phyloP scores from a whole-genome alignment of 2,888 invertebrate genomes.

The Troilus luridus region DNA sequence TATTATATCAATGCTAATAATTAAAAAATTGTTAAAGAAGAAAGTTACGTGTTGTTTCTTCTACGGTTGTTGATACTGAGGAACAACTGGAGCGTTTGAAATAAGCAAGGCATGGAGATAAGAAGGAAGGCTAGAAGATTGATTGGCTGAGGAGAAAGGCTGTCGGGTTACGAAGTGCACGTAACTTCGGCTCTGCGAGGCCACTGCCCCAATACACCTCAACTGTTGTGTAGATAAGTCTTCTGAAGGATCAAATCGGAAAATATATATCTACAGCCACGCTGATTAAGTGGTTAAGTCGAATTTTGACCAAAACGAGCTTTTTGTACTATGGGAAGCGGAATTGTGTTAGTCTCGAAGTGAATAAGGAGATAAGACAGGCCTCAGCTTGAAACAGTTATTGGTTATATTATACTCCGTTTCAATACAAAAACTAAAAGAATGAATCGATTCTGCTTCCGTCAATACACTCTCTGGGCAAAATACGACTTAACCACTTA shows the following conservation, averaged over 20 bases:
- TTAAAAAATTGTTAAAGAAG: background rate
- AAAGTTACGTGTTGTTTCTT: background rate
- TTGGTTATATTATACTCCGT: no score
- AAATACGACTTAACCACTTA: no score
- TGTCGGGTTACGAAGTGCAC: background rate
- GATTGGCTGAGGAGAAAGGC: constrained; percentile 16
- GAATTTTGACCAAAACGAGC: no score
- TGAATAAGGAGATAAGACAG: no score
- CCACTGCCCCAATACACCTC: background rate
- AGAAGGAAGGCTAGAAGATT: background rate
- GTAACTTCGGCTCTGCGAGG: background rate
- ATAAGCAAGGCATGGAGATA: background rate
- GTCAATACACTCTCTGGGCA: no score
- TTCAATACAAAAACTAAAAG: no score
- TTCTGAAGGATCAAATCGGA: background rate
- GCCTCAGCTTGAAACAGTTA: no score
- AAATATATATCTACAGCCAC: no score
- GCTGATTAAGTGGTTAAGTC: no score
- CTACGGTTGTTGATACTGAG: background rate
- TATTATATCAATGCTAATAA: background rate
- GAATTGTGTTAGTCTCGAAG: no score
- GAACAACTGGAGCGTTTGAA: background rate
- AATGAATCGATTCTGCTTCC: no score
- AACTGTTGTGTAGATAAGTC: background rate
- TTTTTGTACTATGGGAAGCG: no score